Conservation (phyloP, 2,797 vertebrate genomes). For the Pogoniulus pusillus region DNA sequence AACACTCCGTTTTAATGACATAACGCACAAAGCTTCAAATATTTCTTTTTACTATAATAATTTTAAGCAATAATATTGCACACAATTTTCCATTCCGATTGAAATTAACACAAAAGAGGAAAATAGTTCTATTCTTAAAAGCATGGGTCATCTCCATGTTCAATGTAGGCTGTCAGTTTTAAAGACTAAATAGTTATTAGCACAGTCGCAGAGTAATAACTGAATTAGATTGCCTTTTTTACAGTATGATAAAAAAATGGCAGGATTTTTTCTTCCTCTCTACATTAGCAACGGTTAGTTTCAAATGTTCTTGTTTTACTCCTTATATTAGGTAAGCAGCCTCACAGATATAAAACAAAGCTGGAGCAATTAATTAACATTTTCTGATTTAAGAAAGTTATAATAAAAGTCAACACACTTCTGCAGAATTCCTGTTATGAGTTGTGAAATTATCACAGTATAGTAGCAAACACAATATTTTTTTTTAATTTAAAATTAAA, state of each 20-base stretch:
- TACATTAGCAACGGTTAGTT: conserved; percentile 10
- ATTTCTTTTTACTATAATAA: background rate
- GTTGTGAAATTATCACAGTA: background rate
- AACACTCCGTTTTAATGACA: background rate
- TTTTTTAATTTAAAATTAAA: background rate
- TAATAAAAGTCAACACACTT: background rate
- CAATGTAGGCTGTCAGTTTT: conserved; percentile 1
- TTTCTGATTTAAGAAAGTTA: background rate
- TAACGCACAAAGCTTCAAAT: background rate
- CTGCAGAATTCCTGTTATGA: background rate
- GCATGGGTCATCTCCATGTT: background rate
- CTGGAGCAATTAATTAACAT: conserved; percentile 26
- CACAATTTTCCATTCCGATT: background rate
- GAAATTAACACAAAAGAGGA: background rate
- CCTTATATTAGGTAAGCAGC: background rate
- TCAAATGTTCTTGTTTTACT: background rate
- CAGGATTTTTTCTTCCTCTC: background rate
- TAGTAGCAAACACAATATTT: background rate
- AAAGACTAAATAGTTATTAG: conserved; percentile 39
- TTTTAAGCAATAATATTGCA: background rate
- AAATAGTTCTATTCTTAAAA: background rate
- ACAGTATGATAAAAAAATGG: background rate
- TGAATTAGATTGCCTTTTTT: conserved; percentile 28
- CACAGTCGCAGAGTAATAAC: conserved; percentile 28
- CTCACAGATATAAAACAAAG: conserved; percentile 13